These are phyloP conservation scores for Pelobates cultripes DNA, from an alignment of 2,797 vertebrate species.

Conservation along the genomic window DNA sequence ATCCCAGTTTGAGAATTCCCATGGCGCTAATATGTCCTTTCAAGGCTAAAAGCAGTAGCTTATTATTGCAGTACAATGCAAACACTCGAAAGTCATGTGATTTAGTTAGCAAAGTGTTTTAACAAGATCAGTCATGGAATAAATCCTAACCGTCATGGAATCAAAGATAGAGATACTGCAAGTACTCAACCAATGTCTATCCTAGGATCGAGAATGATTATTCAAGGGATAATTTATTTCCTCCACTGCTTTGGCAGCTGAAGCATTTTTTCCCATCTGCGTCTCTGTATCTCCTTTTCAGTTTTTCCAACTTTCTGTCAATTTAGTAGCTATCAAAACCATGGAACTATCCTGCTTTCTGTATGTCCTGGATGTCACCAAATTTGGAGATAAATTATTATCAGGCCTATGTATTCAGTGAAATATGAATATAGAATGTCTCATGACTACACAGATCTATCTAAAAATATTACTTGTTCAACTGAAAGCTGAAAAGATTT, in stretches of 20 bases:
- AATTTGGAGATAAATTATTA: background rate
- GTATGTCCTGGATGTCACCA: background rate
- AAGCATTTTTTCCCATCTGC: background rate
- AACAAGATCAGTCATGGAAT: constrained; percentile 17
- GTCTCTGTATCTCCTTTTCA: background rate
- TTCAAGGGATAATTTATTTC: background rate
- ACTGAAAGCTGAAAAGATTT: no score
- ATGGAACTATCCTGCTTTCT: background rate
- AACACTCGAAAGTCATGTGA: background rate
- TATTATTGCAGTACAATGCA: background rate
- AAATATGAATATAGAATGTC: no score
- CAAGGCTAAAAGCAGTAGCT: no score
- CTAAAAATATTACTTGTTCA: no score
- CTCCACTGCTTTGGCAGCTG: background rate
- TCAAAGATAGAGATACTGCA: constrained; percentile 1
- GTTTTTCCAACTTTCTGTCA: background rate
- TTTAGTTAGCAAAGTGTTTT: background rate
- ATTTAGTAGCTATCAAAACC: background rate
- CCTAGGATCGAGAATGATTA: background rate
- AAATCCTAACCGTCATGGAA: background rate
- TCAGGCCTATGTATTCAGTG: no score
- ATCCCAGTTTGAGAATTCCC: background rate
- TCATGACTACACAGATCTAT: no score
- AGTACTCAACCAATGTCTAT: background rate
- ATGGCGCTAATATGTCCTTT: no score